Evolutionary conservation across 2,797 vertebrate species (phyloP).

Genomic region (Manis javanica): DNA sequence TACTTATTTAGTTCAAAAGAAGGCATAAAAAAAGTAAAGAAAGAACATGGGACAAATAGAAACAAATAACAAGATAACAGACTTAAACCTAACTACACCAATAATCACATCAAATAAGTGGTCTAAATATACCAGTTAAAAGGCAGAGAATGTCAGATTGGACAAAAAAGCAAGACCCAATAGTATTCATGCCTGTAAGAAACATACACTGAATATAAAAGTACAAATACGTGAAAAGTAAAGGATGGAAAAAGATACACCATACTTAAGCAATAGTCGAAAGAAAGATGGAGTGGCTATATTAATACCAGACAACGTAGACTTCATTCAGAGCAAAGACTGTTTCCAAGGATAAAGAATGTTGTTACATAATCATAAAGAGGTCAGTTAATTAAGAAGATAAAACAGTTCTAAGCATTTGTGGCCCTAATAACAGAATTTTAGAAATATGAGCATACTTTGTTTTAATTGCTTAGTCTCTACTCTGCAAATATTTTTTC

Average conservation of each 20-base stretch:
- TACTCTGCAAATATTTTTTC: too few species aligned
- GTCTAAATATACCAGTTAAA: not conserved
- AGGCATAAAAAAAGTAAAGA: not conserved
- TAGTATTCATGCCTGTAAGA: not conserved
- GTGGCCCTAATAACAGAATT: not conserved
- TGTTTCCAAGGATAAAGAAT: constrained; percentile 28
- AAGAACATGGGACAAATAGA: not conserved
- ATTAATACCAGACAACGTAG: not conserved
- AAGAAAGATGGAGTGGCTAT: not conserved
- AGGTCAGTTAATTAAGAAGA: not conserved
- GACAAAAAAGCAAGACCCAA: not conserved
- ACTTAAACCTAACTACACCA: not conserved
- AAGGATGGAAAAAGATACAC: not conserved
- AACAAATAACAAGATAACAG: constrained; percentile 4
- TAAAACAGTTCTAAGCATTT: constrained; percentile 16
- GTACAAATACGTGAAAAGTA: not conserved
- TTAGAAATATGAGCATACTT: not conserved
- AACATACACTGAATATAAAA: constrained; percentile 3
- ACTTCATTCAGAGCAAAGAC: not conserved
- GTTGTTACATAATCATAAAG: constrained; percentile 18
- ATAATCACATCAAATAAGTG: not conserved
- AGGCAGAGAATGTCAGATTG: constrained; percentile 17
- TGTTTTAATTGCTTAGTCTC: too few species aligned
- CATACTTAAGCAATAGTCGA: not conserved
- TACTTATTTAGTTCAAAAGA: not conserved